Base-by-base conservation (phyloP, 2,888 invertebrate species). In the Lasioglossum marginatum region DNA sequence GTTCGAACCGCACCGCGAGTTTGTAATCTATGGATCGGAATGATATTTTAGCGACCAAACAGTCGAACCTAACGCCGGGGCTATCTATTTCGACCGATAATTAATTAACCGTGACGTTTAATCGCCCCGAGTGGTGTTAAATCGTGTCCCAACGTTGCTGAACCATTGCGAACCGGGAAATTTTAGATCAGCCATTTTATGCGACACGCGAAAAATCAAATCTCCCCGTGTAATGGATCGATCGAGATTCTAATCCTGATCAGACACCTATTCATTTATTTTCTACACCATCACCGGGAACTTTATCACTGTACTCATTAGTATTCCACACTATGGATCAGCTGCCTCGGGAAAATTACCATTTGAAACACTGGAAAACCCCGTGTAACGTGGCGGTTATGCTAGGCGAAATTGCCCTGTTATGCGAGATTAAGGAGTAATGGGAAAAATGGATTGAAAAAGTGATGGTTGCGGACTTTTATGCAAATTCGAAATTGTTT, bases 141-240 rank as follows among this genome's bases (percentile, higher is more conserved):
- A 77, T 70, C 77, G 37, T 70, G 48, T 19, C 70, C 37, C 34
- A 23, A n/a, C 37, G 57, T 52, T 23, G 37, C 23, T 40, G 77
- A 77, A 70, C 77, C 77, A 68, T 68, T 68, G 19, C 77, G 37
- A 77, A 52, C 77, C 63, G 63, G 57, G 63, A 19, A 37, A 37
- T 81, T 57, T 57, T 66, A 23, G 40, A n/a, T 14, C 10, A 12
- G 63, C 70, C 14, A n/a, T 70, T 70, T 70, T 23, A 14, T 12
- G 12, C 4, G 37, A 19, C 19, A 8, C 66, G 19, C 23, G 48
- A 68, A 48, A 77, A 66, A 77, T 68, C 37, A 34, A 77, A 68
- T 68, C 48, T 34, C 31, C 48, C 5, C 48, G 34, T 52, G 31
- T 27, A 37, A 37, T 34, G 48, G 48, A 63, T 40, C 45, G 63